Evolutionary conservation across 2,797 vertebrate genomes (phyloP).

Genomic region (Callimico goeldii): DNA sequence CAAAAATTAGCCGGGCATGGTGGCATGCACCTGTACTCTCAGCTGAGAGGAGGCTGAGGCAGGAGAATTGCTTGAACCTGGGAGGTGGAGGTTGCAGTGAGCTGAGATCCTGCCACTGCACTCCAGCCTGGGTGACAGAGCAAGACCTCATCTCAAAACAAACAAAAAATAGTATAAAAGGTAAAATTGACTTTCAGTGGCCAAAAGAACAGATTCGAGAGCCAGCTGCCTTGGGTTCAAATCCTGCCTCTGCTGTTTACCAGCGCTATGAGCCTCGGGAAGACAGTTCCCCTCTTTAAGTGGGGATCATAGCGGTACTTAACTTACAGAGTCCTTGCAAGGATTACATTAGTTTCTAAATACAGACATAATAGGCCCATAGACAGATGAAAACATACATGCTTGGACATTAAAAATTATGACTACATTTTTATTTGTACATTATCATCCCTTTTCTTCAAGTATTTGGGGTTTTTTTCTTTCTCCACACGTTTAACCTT

Average conservation of each 20-base stretch:
- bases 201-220: background rate
- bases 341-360: background rate
- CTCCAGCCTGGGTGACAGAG: too few species aligned
- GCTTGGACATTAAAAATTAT: background rate
- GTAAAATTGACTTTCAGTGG: background rate
- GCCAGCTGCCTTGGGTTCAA: background rate
- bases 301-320: background rate
- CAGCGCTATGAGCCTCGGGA: background rate
- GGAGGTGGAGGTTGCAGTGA: too few species aligned
- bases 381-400: background rate
- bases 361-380: background rate
- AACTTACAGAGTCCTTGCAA: background rate
- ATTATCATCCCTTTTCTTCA: background rate
- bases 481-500: background rate
- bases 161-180: background rate
- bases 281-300: background rate
- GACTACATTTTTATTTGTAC: background rate
- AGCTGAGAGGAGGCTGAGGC: too few species aligned
- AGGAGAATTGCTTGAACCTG: too few species aligned
- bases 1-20: too few species aligned
- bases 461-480: background rate
- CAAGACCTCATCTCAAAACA: too few species aligned
- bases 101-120: too few species aligned
- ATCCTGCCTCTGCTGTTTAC: background rate
- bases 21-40: too few species aligned